Base-by-base conservation (phyloP, 1,140 invertebrate species). In the Drosophila ohnishii region DNA sequence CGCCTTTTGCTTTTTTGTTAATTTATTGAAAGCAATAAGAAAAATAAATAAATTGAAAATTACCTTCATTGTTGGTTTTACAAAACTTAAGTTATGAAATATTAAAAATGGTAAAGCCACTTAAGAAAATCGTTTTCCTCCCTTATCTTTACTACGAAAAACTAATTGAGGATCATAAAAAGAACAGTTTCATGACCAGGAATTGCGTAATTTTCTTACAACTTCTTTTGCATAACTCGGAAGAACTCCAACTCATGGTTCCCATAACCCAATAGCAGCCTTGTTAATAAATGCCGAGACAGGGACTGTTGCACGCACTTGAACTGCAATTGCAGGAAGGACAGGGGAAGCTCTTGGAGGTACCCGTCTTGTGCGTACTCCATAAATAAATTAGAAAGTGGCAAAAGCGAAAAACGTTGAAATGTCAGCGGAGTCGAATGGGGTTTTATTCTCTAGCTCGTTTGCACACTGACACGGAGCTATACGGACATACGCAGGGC, bases 371-470 rank as follows among this genome's bases (percentile, higher is more conserved):
- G 47, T 58, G 63, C 78, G 77, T 84, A 62, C 61, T 70, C 84
- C 74, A 88, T 88, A 88, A 88, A 88, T 88, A 88, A 83, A 87
- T 88, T 87, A 88, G 80, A 88, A 88, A 88, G 77, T 84, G 71
- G 77, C 55, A 69, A 87, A 74, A 75, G 76, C 66, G 83, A 75
- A 82, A 82, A 84, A 69, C 77, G 65, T 56, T 80, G 32, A 78
- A 78, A 78, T 78, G 80, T 69, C 85, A 65, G 64, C 35, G 32
- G 10, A 66, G 60, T 63, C 57, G 13, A 61, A 14, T 30, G 37
- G 42, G 53, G 53, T 61, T 61, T 45, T 72, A 56, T 39, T 65
- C 56, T 37, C 25, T 30, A 71, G 69, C 65, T 72, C 53, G 55
- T 72, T 72, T 71, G 71, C 69, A 59, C 51, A 16, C 69, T 40